Evolutionary conservation across 2,797 vertebrate species (phyloP).

Genomic region (Myoxocephalus aenaeus): DNA sequence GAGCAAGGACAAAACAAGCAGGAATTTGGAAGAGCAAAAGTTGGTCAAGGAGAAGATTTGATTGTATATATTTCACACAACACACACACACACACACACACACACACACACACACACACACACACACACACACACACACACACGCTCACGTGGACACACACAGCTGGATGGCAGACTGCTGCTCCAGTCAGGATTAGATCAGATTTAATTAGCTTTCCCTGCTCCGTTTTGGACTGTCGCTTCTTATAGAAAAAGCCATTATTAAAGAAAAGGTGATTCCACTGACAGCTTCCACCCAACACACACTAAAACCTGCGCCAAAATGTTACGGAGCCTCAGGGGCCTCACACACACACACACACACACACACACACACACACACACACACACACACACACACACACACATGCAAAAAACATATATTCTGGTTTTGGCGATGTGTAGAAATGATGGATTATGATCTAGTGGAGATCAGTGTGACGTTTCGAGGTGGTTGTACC

Average conservation of each 20-base stretch:
- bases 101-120: conserved; percentile 64
- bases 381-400: conserved; percentile 15
- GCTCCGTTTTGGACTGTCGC: conserved; percentile 83
- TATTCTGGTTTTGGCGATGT: conserved; percentile 47
- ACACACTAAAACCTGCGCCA: conserved; percentile 64
- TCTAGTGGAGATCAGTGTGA: conserved; percentile 59
- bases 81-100: conserved; percentile 57
- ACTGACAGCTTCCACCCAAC: conserved; percentile 67
- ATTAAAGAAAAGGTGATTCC: conserved; percentile 71
- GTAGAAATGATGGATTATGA: conserved; percentile 59
- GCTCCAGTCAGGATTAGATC: conserved; percentile 83
- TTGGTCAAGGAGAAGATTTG: conserved; percentile 46
- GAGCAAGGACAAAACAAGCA: conserved; percentile 62
- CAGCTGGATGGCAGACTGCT: conserved; percentile 82
- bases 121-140: conserved; percentile 53
- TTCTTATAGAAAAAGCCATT: conserved; percentile 83
- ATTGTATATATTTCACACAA: conserved; percentile 53
- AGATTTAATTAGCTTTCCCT: conserved; percentile 83
- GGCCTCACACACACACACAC: conserved; percentile 38
- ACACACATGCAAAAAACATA: not conserved
- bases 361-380: conserved; percentile 38
- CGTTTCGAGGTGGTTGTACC: conserved; percentile 39
- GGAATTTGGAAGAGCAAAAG: conserved; percentile 57
- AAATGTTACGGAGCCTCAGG: conserved; percentile 69
- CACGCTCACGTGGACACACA: conserved; percentile 61